A percentile compares a stretch with the other conserved stretches of the same genome.
phyloP scores from a whole-genome alignment of 1,140 invertebrate genomes.

The Leptinotarsa undecemlineata region DNA sequence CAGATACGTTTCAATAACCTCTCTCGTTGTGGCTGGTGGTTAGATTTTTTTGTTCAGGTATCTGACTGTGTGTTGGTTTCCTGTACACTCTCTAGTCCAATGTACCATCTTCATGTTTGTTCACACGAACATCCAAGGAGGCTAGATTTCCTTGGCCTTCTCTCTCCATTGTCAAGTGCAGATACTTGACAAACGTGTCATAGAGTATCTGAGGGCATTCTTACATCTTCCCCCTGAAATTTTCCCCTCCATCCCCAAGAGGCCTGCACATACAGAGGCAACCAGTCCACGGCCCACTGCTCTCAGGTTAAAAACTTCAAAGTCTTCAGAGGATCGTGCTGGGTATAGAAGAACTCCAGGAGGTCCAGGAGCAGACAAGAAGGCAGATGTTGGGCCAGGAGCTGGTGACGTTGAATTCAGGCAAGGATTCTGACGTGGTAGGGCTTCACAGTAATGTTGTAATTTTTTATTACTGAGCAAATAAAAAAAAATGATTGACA shows the following conservation, averaged over 20 bases:
- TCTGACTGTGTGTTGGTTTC: too few relatives aligned
- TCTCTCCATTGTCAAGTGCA: too few relatives aligned
- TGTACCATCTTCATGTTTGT: too few relatives aligned
- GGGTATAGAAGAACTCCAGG: slow-evolving; percentile 79
- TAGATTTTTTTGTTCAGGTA: too few relatives aligned
- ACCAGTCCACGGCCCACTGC: slow-evolving; percentile 65
- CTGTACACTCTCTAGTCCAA: too few relatives aligned
- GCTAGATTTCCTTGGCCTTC: too few relatives aligned
- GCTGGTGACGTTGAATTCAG: slow-evolving; percentile 85
- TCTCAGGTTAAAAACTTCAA: slow-evolving; percentile 59
- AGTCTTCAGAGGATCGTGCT: slow-evolving; percentile 72
- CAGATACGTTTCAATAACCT: too few relatives aligned
- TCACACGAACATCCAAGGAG: too few relatives aligned
- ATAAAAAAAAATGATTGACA: neutral
- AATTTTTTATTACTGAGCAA: neutral
- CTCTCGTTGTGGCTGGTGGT: too few relatives aligned
- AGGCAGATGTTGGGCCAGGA: slow-evolving; percentile 62
- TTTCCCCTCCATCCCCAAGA: too few relatives aligned
- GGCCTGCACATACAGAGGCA: slow-evolving; percentile 61
- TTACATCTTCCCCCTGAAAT: slow-evolving; percentile 64
- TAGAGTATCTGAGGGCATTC: slow-evolving; percentile 92
- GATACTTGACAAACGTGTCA: slow-evolving; percentile 52
- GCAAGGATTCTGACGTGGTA: slow-evolving; percentile 40
- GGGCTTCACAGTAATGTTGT: slow-evolving; percentile 33
- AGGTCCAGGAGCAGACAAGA: slow-evolving; percentile 68